Percentiles rank a stretch among this genome's conserved stretches.
These are phyloP conservation scores for Deroplatys truncata DNA, from an alignment of 2,888 invertebrate genomes.

Conservation along the genomic window DNA sequence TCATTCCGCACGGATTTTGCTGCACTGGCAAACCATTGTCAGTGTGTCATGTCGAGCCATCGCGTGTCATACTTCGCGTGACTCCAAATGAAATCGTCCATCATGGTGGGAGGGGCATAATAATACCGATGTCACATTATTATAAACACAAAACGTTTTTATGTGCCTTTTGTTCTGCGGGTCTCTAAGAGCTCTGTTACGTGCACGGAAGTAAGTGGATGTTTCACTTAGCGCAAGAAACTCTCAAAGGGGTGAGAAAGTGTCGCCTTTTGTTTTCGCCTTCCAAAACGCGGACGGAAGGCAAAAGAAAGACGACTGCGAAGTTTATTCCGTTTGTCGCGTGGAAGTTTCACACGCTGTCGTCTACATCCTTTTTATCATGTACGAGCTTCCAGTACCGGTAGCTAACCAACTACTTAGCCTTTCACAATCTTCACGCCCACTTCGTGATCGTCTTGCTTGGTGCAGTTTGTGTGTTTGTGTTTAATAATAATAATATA, in stretches of 20 bases:
- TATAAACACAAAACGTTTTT: not conserved
- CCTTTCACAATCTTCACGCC: too few species aligned
- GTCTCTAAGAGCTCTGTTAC: not conserved
- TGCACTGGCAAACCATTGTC: not conserved
- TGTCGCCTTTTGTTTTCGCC: not conserved
- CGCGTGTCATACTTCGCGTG: not conserved
- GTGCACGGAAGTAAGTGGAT: not conserved
- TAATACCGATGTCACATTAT: not conserved
- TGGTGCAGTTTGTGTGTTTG: too few species aligned
- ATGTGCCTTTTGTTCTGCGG: not conserved
- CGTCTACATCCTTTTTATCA: too few species aligned
- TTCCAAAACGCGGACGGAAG: not conserved
- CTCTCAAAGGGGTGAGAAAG: not conserved
- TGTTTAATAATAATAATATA: too few species aligned
- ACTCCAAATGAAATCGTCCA: not conserved
- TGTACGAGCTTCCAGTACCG: too few species aligned
- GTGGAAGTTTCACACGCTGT: not conserved
- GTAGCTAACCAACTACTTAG: too few species aligned
- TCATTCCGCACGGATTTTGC: not conserved
- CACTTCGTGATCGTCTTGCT: too few species aligned
- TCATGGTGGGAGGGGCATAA: not conserved
- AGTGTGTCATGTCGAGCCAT: not conserved
- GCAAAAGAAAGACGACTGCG: not conserved
- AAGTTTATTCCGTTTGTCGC: not conserved
- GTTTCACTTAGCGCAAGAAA: not conserved